Percentiles rank a stretch among this genome's conserved stretches.
phyloP scores from a whole-genome alignment of 2,888 invertebrate species.

The Cephalotes varians region DNA sequence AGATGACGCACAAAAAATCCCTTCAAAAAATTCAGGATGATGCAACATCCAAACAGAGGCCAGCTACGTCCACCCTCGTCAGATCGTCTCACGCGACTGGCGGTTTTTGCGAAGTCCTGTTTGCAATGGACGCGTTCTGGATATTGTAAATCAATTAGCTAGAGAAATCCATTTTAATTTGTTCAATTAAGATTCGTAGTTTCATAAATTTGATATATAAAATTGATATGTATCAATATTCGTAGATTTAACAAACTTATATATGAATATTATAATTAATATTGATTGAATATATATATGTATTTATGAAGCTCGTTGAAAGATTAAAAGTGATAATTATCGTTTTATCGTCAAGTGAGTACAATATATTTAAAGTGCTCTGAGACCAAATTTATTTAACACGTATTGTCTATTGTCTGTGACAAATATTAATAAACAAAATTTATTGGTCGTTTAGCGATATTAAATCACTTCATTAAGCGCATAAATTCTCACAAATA shows the following conservation, averaged over 20 bases:
- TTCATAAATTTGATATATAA: not conserved
- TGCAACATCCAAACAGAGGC: no score
- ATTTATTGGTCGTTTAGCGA: slow-evolving; percentile 15
- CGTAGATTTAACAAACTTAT: not conserved
- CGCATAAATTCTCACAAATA: slow-evolving; percentile 1
- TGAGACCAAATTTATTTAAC: slow-evolving; percentile 33
- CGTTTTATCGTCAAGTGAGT: not conserved
- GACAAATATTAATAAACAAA: slow-evolving; percentile 34
- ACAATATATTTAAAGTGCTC: slow-evolving; percentile 26
- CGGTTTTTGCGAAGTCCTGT: slow-evolving; percentile 22
- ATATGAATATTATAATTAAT: slow-evolving; percentile 17
- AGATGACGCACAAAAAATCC: no score
- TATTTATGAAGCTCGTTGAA: slow-evolving; percentile 19
- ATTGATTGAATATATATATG: not conserved
- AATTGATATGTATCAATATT: not conserved
- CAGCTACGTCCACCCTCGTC: no score
- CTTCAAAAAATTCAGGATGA: no score
- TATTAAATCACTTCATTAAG: slow-evolving; percentile 13
- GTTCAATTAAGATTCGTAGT: not conserved
- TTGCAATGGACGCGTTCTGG: not conserved
- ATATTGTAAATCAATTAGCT: slow-evolving; percentile 10
- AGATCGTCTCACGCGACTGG: no score
- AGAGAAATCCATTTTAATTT: not conserved
- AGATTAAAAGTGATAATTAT: slow-evolving; percentile 36
- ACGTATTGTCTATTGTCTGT: not conserved